Evolutionary conservation across 1,140 invertebrate species (phyloP).

Genomic region (Nylanderia fulva): DNA sequence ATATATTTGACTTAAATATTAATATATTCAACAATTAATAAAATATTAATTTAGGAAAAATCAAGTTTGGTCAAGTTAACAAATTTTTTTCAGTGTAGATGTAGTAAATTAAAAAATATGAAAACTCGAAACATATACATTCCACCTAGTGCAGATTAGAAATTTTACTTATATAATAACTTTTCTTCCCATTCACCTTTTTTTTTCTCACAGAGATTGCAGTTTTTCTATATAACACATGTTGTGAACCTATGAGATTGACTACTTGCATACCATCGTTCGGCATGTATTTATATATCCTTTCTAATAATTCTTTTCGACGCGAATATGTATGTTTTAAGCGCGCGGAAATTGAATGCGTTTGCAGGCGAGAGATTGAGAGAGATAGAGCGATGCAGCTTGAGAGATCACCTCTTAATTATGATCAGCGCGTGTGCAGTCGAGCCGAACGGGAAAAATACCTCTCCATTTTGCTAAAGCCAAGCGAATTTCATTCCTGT

Average conservation of each 20-base stretch:
- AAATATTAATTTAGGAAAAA: too few species aligned
- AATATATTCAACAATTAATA: too few species aligned
- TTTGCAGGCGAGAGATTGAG: background rate
- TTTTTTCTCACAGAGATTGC: background rate
- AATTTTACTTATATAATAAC: background rate
- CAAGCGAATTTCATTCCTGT: slow-evolving; percentile 68
- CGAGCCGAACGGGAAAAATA: slow-evolving; percentile 66
- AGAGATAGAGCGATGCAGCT: background rate
- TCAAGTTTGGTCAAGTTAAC: too few species aligned
- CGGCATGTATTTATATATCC: slow-evolving; percentile 54
- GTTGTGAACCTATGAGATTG: slow-evolving; percentile 54
- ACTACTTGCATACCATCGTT: slow-evolving; percentile 52
- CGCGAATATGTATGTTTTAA: slow-evolving; percentile 49
- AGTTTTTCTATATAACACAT: background rate
- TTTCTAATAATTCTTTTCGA: slow-evolving; percentile 31
- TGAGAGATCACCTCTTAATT: slow-evolving; percentile 67
- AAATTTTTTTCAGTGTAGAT: too few species aligned
- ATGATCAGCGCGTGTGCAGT: slow-evolving; percentile 64
- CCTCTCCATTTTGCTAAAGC: slow-evolving; percentile 61
- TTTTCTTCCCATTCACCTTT: background rate
- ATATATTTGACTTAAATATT: too few species aligned
- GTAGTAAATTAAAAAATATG: too few species aligned
- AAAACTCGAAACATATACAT: background rate
- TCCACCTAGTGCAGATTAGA: background rate
- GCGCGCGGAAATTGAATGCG: slow-evolving; percentile 14